These are phyloP conservation scores for Neodiprion pinetum DNA, from an alignment of 1,140 invertebrate species.

Conservation along the genomic window DNA sequence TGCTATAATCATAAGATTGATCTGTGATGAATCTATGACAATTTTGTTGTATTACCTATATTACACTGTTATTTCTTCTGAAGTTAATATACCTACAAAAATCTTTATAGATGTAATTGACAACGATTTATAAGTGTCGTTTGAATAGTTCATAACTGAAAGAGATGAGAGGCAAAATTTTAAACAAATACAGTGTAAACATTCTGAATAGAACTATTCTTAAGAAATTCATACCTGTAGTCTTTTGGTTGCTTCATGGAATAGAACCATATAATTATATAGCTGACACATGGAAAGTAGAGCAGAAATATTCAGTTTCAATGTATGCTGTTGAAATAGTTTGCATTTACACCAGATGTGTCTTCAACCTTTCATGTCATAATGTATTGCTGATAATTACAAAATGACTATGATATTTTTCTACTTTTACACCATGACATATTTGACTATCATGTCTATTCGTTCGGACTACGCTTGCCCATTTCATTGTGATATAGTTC, in stretches of 20 bases:
- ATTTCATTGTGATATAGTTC: no score
- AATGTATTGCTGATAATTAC: not conserved
- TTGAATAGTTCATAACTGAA: no score
- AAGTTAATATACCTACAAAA: not conserved
- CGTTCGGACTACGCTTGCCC: not conserved
- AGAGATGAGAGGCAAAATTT: no score
- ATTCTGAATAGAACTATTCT: no score
- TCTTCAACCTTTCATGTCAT: not conserved
- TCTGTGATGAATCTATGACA: not conserved
- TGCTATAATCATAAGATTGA: not conserved
- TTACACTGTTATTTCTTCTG: not conserved
- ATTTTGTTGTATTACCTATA: not conserved
- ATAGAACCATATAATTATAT: not conserved
- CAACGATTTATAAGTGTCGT: no score
- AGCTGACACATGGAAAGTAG: not conserved
- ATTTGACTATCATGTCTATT: not conserved
- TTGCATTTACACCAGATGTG: not conserved
- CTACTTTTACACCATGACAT: constrained; percentile 3
- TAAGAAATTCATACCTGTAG: not conserved
- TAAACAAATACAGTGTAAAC: no score
- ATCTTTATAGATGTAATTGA: not conserved
- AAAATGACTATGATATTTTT: not conserved
- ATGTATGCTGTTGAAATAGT: not conserved
- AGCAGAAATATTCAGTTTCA: not conserved
- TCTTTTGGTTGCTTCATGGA: not conserved